Evolutionary conservation across 2,797 vertebrate species (phyloP), one percentile per base, ranked within the genome.

Genomic region (Falco cherrug): DNA sequence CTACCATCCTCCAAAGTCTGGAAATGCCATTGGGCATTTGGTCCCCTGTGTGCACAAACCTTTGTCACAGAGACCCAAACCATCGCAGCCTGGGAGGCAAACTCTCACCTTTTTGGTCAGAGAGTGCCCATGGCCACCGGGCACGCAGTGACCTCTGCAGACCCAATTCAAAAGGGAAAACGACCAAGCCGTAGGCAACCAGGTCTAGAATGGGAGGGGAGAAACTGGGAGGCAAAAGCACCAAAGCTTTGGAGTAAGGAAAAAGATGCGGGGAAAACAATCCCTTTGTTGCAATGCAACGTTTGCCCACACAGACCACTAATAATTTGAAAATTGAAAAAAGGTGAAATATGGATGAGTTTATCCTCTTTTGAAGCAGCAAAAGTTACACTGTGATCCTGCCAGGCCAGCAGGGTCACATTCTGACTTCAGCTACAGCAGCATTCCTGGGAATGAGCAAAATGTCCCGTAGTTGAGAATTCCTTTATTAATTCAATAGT

Each of bases 371-470:
- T 1, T 2, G 60, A 10, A 31, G 50, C 47, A 84, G 33, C 17
- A n/a, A 20, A n/a, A 11, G 0, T 4, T 1, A 10, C 59, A 2
- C 28, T 19, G n/a, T 3, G 79, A 2, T 2, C 1, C n/a, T 54
- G 45, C 20, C 8, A 35, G 25, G 51, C 43, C 61, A 51, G 22
- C 0, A 25, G 35, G 31, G 37, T 35, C 53, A 63, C 71, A 5
- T 3, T 21, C 43, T 28, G 53, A 31, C 64, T 15, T 22, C 73
- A 70, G 2, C 37, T 20, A 0, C 1, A 22, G 5, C 1, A 31
- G 16, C 5, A 0, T 2, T n/a, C 29, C 77, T 31, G 26, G 43
- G 24, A 39, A 35, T 0, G 31, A 31, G 77, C 16, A 17, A 19
- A 75, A 28, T 8, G 25, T 1, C 43, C 3, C 43, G 5, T 0